Conservation (phyloP, 2,113 vertebrate species). For the Atherinomorus stipes region DNA sequence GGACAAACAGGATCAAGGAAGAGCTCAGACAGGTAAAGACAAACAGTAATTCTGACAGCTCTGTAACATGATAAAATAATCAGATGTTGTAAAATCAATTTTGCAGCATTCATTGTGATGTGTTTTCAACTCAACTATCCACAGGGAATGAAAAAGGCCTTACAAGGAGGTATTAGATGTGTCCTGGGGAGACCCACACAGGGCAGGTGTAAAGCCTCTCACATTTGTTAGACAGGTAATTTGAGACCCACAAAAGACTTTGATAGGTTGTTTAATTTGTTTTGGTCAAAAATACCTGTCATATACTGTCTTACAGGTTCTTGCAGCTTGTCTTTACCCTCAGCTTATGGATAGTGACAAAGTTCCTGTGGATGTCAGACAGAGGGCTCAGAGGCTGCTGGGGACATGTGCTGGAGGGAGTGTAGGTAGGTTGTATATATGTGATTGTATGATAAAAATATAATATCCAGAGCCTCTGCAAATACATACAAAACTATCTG, state of each 20-base stretch:
- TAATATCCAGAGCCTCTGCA: neutral
- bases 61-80: neutral
- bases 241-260: neutral
- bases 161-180: constrained; percentile 72
- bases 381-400: constrained; percentile 73
- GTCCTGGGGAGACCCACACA: constrained; percentile 67
- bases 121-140: constrained; percentile 10
- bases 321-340: constrained; percentile 79
- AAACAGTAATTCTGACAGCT: accelerated
- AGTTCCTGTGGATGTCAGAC: constrained; percentile 70
- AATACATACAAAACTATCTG: neutral
- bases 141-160: constrained; percentile 68
- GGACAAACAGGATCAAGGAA: constrained; percentile 46
- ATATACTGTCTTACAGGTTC: constrained; percentile 64
- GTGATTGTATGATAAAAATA: neutral
- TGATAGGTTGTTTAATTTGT: accelerated
- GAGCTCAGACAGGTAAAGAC: constrained; percentile 64
- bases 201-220: constrained; percentile 73
- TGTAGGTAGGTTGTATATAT: constrained; percentile 66
- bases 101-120: neutral
- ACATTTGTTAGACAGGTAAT: constrained; percentile 81
- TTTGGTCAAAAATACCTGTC: neutral
- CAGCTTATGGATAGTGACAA: constrained; percentile 62
- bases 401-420: constrained; percentile 63
- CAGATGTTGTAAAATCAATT: neutral